Percentiles rank a stretch among this genome's conserved stretches.
These are phyloP conservation scores for Argya squamiceps DNA, from an alignment of 2,797 vertebrate genomes.

Conservation along the genomic window DNA sequence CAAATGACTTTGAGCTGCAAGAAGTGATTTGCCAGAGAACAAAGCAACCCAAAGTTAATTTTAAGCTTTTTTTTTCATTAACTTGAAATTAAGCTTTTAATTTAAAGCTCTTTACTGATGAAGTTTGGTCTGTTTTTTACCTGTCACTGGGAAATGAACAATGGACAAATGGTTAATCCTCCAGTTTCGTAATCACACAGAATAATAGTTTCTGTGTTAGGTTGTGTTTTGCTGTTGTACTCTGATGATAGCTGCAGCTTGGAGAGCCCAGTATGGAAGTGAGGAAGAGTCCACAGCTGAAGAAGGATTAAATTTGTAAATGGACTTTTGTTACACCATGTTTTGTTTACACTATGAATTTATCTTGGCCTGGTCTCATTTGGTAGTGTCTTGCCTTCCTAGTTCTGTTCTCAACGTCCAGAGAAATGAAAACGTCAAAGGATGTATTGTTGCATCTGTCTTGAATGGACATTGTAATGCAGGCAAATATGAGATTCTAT, in stretches of 20 bases:
- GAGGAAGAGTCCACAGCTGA: neutral
- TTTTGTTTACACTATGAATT: neutral
- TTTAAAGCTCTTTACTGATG: neutral
- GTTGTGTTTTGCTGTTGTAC: neutral
- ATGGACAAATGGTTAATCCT: neutral
- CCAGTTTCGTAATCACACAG: neutral
- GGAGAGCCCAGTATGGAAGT: neutral
- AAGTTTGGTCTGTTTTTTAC: neutral
- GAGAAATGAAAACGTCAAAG: neutral
- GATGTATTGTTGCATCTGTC: neutral
- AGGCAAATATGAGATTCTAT: neutral
- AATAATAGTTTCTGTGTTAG: neutral
- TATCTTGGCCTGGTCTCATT: neutral
- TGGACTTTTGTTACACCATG: neutral
- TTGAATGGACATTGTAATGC: neutral
- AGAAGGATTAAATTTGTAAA: neutral
- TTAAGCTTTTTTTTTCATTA: constrained; percentile 14
- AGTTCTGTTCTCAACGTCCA: neutral
- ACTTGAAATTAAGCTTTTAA: constrained; percentile 7
- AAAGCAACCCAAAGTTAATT: neutral
- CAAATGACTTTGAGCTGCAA: neutral
- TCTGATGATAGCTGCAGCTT: neutral
- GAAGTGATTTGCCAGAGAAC: constrained; percentile 6
- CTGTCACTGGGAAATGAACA: neutral
- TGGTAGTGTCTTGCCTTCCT: neutral